Percentiles rank a stretch among this genome's conserved stretches.
Evolutionary conservation across 1,140 invertebrate genomes (phyloP).

Genomic region (Caenorhabditis latens): DNA sequence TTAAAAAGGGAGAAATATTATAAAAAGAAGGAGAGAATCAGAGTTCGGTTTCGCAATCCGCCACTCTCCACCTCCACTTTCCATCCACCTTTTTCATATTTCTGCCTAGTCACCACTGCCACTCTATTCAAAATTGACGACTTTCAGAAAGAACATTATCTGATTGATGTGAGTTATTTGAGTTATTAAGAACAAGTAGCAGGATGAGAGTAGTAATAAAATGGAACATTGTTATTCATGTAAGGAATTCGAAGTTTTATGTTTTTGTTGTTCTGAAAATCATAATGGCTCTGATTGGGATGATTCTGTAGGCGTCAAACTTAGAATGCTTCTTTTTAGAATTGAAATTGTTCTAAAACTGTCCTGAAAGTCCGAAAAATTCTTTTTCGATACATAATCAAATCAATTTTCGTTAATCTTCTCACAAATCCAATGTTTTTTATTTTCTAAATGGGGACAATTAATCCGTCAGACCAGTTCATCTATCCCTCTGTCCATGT

Average conservation of each 20-base stretch:
- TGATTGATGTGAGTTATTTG: slow-evolving; percentile 37
- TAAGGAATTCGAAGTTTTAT: too few species aligned
- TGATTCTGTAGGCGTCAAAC: not conserved
- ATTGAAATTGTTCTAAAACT: not conserved
- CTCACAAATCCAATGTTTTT: slow-evolving; percentile 7
- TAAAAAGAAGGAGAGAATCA: not conserved
- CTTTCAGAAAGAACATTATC: slow-evolving; percentile 40
- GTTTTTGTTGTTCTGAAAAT: too few species aligned
- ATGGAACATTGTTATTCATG: too few species aligned
- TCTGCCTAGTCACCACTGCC: slow-evolving; percentile 1
- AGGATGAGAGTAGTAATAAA: too few species aligned
- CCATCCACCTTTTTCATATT: not conserved
- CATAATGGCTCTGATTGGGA: too few species aligned
- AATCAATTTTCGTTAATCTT: slow-evolving; percentile 10
- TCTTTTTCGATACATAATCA: not conserved
- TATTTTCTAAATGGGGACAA: not conserved
- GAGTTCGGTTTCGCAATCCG: slow-evolving; percentile 45
- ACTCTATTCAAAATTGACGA: slow-evolving; percentile 33
- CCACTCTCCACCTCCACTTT: slow-evolving; percentile 28
- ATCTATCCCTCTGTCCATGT: not conserved
- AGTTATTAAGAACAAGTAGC: too few species aligned
- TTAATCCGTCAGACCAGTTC: slow-evolving; percentile 49
- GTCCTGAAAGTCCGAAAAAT: not conserved
- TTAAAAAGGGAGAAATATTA: slow-evolving; percentile 27
- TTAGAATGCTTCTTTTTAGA: not conserved